phyloP scores from a whole-genome alignment of 1,140 invertebrate species.

The Drosophila saltans region DNA sequence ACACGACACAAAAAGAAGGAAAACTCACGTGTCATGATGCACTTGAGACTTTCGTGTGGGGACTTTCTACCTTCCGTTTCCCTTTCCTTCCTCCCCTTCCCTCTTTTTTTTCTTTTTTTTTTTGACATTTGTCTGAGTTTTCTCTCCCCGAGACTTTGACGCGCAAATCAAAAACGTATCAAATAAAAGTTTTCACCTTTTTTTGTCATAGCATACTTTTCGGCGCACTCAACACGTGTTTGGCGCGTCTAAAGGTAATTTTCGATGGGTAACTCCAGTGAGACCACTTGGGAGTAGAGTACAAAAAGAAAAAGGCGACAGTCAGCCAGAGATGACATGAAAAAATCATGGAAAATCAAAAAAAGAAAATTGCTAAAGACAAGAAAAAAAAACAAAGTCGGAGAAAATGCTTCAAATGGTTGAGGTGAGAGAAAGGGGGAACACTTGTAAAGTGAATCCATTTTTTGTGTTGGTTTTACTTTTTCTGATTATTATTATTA shows the following conservation, averaged over 20 bases:
- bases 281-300: conserved; percentile 53
- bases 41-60: conserved; percentile 72
- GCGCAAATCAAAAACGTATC: conserved; percentile 79
- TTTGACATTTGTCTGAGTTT: conserved; percentile 47
- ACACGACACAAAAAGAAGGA: conserved; percentile 42
- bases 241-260: conserved; percentile 56
- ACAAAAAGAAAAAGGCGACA: conserved; percentile 23
- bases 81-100: background rate
- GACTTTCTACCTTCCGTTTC: conserved; percentile 34
- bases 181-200: conserved; percentile 68
- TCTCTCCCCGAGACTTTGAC: conserved; percentile 48
- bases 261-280: conserved; percentile 34
- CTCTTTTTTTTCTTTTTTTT: conserved; percentile 20
- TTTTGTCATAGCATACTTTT: conserved; percentile 52
- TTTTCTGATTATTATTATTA: background rate
- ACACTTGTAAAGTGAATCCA: conserved; percentile 16
- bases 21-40: conserved; percentile 73
- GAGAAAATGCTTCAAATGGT: background rate
- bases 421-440: background rate
- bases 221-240: conserved; percentile 72
- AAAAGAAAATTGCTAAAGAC: background rate
- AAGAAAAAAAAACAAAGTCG: background rate
- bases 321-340: conserved; percentile 34
- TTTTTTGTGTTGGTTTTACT: background rate
- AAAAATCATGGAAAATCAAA: conserved; percentile 39